These are phyloP conservation scores for Carduelis carduelis DNA, from an alignment of 2,797 vertebrate genomes.

Conservation along the genomic window DNA sequence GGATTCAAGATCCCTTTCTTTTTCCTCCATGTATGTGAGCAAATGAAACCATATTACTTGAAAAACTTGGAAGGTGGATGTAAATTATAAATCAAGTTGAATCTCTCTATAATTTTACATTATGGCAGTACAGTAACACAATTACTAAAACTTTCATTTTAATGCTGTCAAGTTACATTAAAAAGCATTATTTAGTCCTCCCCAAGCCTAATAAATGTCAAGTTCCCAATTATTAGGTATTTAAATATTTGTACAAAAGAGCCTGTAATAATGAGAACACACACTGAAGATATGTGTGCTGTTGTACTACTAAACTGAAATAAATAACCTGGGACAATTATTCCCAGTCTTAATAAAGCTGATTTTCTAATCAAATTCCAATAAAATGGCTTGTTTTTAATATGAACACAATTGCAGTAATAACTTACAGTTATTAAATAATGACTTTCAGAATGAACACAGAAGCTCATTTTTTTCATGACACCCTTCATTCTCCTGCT, in stretches of 20 bases:
- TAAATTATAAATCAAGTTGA: background rate
- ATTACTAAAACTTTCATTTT: background rate
- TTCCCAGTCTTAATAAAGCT: conserved; percentile 37
- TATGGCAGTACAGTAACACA: background rate
- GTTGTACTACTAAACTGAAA: conserved; percentile 6
- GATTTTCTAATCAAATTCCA: conserved; percentile 21
- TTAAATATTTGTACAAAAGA: conserved; percentile 60
- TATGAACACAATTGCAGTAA: background rate
- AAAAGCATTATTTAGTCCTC: conserved; percentile 8
- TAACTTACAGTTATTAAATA: background rate
- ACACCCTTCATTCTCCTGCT: background rate
- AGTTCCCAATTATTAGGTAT: conserved; percentile 7
- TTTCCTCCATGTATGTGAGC: background rate
- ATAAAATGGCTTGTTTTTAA: background rate
- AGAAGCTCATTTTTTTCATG: background rate
- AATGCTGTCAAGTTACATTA: background rate
- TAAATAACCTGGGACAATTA: conserved; percentile 37
- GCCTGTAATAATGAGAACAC: conserved; percentile 15
- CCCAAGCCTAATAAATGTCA: conserved; percentile 32
- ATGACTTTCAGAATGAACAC: background rate
- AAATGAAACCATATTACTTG: background rate
- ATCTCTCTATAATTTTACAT: background rate
- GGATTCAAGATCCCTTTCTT: background rate
- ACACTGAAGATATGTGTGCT: background rate
- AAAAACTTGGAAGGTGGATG: background rate